Percentiles rank a stretch among this genome's conserved stretches.
phyloP scores from a whole-genome alignment of 1,140 invertebrate species.

The Hyles euphorbiae region DNA sequence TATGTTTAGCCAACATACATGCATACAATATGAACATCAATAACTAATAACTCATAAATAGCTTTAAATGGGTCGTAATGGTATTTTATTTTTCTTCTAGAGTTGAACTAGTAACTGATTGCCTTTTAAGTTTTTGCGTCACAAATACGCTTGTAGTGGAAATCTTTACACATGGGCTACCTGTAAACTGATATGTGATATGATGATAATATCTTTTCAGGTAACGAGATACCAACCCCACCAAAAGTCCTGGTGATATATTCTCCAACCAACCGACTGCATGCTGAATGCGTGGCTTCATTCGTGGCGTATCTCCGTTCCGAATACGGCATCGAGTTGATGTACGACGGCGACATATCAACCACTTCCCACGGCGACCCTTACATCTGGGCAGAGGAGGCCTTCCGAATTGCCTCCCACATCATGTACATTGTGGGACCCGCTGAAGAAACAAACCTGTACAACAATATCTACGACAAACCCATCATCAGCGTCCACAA shows the following conservation, averaged over 20 bases:
- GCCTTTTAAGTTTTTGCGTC: no score
- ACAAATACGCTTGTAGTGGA: no score
- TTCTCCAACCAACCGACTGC: slow-evolving; percentile 47
- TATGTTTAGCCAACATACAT: no score
- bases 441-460: slow-evolving; percentile 41
- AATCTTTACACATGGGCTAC: no score
- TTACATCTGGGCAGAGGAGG: slow-evolving; percentile 54
- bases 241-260: slow-evolving; percentile 59
- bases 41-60: no score
- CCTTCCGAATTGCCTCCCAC: slow-evolving; percentile 44
- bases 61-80: no score
- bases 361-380: slow-evolving; percentile 53
- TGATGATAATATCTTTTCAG: slow-evolving; percentile 28
- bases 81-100: no score
- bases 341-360: slow-evolving; percentile 58
- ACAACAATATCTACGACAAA: slow-evolving; percentile 62
- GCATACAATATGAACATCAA: no score
- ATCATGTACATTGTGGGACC: slow-evolving; percentile 58
- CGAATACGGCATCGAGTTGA: slow-evolving; percentile 54
- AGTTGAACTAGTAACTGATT: no score
- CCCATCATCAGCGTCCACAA: slow-evolving; percentile 50
- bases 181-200: no score
- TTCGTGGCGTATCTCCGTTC: slow-evolving; percentile 50
- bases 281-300: slow-evolving; percentile 55
- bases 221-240: slow-evolving; percentile 46